Percentiles rank a stretch among this genome's conserved stretches.
These are phyloP conservation scores for Ara ararauna DNA, from an alignment of 2,797 vertebrate genomes.

Conservation along the genomic window DNA sequence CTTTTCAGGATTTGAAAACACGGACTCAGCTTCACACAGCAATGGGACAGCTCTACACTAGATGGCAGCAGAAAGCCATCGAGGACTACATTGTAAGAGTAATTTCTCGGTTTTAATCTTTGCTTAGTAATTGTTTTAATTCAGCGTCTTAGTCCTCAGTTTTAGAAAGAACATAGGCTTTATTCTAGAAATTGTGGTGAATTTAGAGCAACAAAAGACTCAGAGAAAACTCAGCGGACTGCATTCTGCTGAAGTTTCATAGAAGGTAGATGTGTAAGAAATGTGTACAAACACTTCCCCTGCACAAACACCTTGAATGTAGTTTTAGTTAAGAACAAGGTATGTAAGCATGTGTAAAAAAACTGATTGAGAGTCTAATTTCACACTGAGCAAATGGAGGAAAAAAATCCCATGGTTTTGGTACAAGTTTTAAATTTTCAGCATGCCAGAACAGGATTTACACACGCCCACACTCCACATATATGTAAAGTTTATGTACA, in stretches of 20 bases:
- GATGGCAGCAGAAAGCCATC: constrained; percentile 56
- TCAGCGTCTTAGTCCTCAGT: not conserved
- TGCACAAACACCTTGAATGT: not conserved
- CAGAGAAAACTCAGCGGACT: not conserved
- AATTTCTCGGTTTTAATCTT: not conserved
- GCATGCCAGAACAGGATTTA: not conserved
- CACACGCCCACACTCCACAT: not conserved
- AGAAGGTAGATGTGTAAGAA: not conserved
- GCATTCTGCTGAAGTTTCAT: not conserved
- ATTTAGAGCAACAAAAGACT: not conserved
- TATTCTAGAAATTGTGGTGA: not conserved
- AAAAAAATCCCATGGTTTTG: not conserved
- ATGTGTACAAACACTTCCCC: not conserved
- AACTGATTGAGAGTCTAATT: not conserved
- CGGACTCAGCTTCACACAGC: accelerated
- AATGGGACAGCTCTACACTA: constrained; percentile 38
- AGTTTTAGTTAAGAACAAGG: not conserved
- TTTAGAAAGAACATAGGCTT: not conserved
- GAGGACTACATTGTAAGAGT: not conserved
- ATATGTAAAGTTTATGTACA: accelerated
- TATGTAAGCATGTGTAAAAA: not conserved
- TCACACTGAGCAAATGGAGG: not conserved
- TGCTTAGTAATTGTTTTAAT: not conserved
- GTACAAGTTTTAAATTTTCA: not conserved
- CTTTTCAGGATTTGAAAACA: not conserved